Conservation (phyloP, 2,113 vertebrate genomes). For the Calidris pugnax region DNA sequence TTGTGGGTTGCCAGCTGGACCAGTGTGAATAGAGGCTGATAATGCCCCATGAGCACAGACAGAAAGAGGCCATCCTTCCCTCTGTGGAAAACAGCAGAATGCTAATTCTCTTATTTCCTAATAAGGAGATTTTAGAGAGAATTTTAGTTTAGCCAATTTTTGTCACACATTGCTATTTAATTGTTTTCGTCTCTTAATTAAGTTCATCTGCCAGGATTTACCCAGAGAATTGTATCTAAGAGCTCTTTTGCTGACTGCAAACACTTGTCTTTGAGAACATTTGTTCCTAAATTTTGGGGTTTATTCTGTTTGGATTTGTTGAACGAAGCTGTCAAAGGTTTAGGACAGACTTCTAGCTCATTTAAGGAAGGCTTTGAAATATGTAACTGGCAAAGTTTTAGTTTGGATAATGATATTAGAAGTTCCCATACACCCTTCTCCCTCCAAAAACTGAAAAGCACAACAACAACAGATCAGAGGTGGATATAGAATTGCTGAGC, state of each 20-base stretch:
- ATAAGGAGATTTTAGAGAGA: slow-evolving; percentile 47
- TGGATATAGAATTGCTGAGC: slow-evolving; percentile 10
- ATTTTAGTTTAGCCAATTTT: slow-evolving; percentile 38
- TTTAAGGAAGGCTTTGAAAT: slow-evolving; percentile 5
- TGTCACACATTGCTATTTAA: slow-evolving; percentile 23
- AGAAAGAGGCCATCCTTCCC: background rate
- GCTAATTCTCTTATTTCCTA: slow-evolving; percentile 39
- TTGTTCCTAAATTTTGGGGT: background rate
- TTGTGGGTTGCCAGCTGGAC: slow-evolving; percentile 5
- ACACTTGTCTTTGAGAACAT: background rate
- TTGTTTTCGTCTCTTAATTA: slow-evolving; percentile 60
- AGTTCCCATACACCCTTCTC: background rate
- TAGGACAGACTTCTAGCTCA: background rate
- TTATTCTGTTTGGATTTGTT: background rate
- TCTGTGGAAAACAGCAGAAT: slow-evolving; percentile 1
- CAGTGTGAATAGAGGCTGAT: background rate
- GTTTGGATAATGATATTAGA: background rate
- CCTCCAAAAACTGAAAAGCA: background rate
- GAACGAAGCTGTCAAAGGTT: background rate
- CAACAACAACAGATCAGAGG: background rate
- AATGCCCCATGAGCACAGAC: background rate
- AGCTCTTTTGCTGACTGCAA: background rate
- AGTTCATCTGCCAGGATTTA: slow-evolving; percentile 43
- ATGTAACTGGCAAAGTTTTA: background rate
- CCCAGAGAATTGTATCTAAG: slow-evolving; percentile 18